Base-by-base conservation (phyloP, 1,140 invertebrate species). In the Platyura marginata region DNA sequence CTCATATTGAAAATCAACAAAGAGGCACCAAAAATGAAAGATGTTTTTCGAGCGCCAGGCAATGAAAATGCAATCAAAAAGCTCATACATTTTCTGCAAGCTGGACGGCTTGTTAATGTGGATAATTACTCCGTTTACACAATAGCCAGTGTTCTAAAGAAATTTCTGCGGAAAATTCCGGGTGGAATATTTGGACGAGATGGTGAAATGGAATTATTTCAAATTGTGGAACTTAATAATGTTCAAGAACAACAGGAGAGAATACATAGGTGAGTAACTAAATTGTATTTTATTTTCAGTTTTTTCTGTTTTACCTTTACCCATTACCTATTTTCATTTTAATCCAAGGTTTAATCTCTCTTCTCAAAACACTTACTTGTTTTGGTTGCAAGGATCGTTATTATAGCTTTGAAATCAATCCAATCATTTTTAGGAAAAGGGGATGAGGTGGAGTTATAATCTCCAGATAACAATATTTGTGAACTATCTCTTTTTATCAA, bases 71-170 rank as follows among this genome's bases (percentile, higher is more conserved):
- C 91, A 50, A 93, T 95, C 15, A 92, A 95, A 58, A 93, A 94
- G 59, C 72, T 98, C 1, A 90, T 93, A 47, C 90, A 96, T 61
- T 92, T 95, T 54, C 70, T 85, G 46, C 88, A 94, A 62, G 86
- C 91, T 49, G 94, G 94, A 11, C 75, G 91, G 46, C 72, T 95
- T 47, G 87, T 97, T n/a, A 96, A 96, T 61, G 93, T 95, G 54
- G 85, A 92, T 54, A 92, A 95, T 61, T 97, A 93, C 61, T 94
- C 88, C 48, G 91, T 97, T 42, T 94, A 98, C 65, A 98, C 94
- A 32, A 92, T 98, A 55, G 93, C 94, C 20, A 95, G 91, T 63
- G 93, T 98, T 29, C 70, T 97, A 22, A 98, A 98, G 65, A 88
- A 89, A 68, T 98, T 98, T 67, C 70, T 97, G n/a, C 75, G 93